phyloP scores from a whole-genome alignment of 2,797 vertebrate species.

The Enteromius argenteus region DNA sequence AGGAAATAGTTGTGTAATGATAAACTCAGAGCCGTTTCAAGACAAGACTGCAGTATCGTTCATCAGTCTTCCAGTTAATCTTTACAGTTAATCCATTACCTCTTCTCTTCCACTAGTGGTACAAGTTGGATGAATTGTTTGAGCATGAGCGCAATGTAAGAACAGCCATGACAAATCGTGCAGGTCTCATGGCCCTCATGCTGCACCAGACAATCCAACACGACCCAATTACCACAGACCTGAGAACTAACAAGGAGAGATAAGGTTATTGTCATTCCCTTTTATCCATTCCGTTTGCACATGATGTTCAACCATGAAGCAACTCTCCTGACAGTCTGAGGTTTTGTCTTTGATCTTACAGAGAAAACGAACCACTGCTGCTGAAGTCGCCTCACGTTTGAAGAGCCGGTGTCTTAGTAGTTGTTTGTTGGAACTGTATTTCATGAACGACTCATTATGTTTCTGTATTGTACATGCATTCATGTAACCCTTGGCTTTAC shows the following conservation, averaged over 20 bases:
- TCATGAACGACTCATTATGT: not conserved
- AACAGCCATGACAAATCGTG: conserved; percentile 90
- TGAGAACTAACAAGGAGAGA: conserved; percentile 85
- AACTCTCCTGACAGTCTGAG: not conserved
- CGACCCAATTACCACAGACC: conserved; percentile 88
- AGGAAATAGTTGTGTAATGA: not conserved
- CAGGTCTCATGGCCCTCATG: conserved; percentile 90
- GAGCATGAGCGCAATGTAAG: conserved; percentile 92
- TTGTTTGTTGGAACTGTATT: conserved; percentile 19
- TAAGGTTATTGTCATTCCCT: conserved; percentile 59
- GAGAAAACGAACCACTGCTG: not conserved
- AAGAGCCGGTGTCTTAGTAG: not conserved
- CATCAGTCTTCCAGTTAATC: not conserved
- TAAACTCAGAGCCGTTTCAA: not conserved
- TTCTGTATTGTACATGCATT: not conserved
- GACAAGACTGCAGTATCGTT: not conserved
- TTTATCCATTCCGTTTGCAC: not conserved
- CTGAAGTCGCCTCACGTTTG: not conserved
- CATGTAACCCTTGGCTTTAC: not conserved
- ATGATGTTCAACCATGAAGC: conserved; percentile 1
- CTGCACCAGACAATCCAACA: conserved; percentile 94
- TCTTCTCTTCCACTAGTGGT: conserved; percentile 80
- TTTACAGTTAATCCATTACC: too few species aligned
- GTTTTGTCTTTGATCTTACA: conserved; percentile 38
- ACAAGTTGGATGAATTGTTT: conserved; percentile 92